A percentile compares a stretch with the other conserved stretches of the same genome.
Conservation (phyloP, 2,797 vertebrate genomes). For the Geotria australis region DNA sequence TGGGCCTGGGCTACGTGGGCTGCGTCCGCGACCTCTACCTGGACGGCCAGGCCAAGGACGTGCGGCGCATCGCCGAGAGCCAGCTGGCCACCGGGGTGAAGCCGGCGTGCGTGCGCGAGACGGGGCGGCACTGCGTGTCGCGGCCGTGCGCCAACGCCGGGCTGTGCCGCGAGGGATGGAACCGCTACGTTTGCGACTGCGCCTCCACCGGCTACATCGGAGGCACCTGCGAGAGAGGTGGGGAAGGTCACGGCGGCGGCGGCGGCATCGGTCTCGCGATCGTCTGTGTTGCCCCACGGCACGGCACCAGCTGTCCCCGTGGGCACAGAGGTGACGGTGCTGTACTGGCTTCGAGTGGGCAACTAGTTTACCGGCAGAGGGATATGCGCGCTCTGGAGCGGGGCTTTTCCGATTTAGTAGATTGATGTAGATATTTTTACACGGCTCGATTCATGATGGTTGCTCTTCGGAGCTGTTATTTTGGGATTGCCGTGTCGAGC, state of each 20-base stretch:
- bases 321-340: no score
- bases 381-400: no score
- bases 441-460: no score
- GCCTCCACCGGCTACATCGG: conserved; percentile 47
- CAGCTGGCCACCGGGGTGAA: conserved; percentile 28
- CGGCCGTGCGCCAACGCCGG: conserved; percentile 41
- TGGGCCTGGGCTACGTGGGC: conserved; percentile 56
- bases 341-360: no score
- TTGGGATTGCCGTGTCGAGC: no score
- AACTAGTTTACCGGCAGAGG: no score
- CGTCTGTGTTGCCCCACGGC: no score
- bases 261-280: no score
- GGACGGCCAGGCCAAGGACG: conserved; percentile 51
- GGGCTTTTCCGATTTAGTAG: no score
- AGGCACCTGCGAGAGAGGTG: conserved; percentile 47
- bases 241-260: conserved; percentile 3
- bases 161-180: conserved; percentile 59
- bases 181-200: conserved; percentile 65
- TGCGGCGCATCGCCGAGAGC: conserved; percentile 35
- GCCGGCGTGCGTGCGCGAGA: conserved; percentile 44
- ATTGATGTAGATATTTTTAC: no score
- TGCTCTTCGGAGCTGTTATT: no score
- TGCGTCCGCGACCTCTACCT: conserved; percentile 66
- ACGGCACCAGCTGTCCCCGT: no score
- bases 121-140: conserved; percentile 30